Evolutionary conservation across 2,888 invertebrate species (phyloP), one percentile per base, ranked within the genome.

Genomic region (Lochmaea crataegi): DNA sequence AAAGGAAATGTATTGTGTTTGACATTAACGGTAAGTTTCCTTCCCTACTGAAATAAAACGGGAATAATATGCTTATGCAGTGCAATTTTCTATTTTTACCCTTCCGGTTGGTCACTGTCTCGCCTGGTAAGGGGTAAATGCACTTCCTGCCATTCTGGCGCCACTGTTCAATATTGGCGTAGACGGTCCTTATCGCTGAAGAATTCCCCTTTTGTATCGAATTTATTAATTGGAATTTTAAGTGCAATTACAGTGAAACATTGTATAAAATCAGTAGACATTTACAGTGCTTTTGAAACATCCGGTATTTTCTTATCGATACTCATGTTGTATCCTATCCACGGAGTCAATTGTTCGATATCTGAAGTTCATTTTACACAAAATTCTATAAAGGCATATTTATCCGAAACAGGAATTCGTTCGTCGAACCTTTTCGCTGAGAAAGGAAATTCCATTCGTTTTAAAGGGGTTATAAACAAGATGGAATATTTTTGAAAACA

Each of bases 101-200:
- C 73, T 73, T 73, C 66, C 66, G 65, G 57, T 48, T 73, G 73
- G 73, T 58, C 69, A 73, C 61, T 69, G 65, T 68, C 73, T 66
- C 66, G 61, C 42, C 41, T 63, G 66, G 57, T 61, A 26, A 53
- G 53, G 65, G 65, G 65, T 65, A 65, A 65, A 65, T 65, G 65
- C 65, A 65, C 65, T 65, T 65, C 65, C 65, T 51, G 51, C 12
- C 51, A 22, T 26, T 53, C 53, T 38, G 65, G 65, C 65, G 65
- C 65, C 65, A 53, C 53, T 53, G 38, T 38, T 65, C 14, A 53
- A 65, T 65, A 65, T 51, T 45, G 48, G n/a, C 22, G n/a, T 51
- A 63, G 41, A 38, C 61, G 16, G n/a, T 38, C 9, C 41, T 42
- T 61, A 61, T 41, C 42, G 61, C 18, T 63, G 6, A 63, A 63